These are phyloP conservation scores for Aphelenchoides avenae DNA, from an alignment of 1,140 invertebrate genomes.

Conservation along the genomic window DNA sequence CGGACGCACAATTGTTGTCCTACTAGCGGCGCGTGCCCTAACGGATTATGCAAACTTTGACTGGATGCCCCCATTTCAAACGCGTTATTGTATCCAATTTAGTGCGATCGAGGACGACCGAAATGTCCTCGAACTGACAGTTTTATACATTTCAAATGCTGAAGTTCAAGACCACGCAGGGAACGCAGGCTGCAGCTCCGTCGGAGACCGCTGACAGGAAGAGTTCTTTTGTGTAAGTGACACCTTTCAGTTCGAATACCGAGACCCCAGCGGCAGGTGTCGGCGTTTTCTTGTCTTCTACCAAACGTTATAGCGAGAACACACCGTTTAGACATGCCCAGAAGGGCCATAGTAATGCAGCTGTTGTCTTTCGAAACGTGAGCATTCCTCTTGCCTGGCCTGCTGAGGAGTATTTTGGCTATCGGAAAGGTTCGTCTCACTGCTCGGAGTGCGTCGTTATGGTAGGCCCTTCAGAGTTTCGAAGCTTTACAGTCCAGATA, in stretches of 20 bases:
- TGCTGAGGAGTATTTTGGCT: slow-evolving; percentile 34
- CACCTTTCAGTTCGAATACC: slow-evolving; percentile 1
- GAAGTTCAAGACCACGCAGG: no score
- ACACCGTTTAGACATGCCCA: slow-evolving; percentile 27
- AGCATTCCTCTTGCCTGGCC: slow-evolving; percentile 25
- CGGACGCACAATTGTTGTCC: no score
- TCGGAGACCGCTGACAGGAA: no score
- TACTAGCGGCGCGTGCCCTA: no score
- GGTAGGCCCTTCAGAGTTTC: slow-evolving; percentile 16
- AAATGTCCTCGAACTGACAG: no score
- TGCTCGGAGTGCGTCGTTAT: background rate
- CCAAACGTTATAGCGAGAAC: background rate
- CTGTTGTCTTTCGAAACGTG: slow-evolving; percentile 23
- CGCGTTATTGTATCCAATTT: no score
- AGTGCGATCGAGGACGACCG: no score
- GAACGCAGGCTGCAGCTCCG: no score
- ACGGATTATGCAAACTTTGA: no score
- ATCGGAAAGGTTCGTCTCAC: slow-evolving; percentile 11
- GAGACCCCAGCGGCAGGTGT: no score
- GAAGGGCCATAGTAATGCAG: slow-evolving; percentile 31
- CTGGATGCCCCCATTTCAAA: no score
- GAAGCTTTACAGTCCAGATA: slow-evolving; percentile 25
- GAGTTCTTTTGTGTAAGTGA: slow-evolving; percentile 27
- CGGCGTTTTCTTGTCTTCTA: background rate
- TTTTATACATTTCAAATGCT: no score